These are phyloP conservation scores for Leptogaster cylindrica DNA, from an alignment of 2,888 invertebrate genomes.

Conservation along the genomic window DNA sequence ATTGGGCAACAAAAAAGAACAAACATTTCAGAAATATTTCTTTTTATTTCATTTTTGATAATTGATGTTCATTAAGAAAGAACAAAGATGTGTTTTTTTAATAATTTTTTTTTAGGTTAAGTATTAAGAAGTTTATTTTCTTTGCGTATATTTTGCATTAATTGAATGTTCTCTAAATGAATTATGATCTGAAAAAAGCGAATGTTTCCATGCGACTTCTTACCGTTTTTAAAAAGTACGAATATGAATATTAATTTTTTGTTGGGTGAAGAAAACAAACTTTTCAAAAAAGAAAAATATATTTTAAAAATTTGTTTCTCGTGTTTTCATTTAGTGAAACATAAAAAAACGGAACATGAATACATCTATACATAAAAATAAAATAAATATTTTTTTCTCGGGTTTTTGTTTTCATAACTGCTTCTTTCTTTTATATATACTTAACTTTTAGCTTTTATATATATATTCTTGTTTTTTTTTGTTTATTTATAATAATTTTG, in stretches of 20 bases:
- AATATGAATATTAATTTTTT: too few species aligned
- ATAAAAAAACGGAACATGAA: slow-evolving; percentile 50
- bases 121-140: slow-evolving; percentile 49
- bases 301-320: slow-evolving; percentile 35
- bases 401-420: slow-evolving; percentile 45
- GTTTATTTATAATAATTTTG: slow-evolving; percentile 27
- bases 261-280: slow-evolving; percentile 24
- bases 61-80: slow-evolving; percentile 50
- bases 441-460: slow-evolving; percentile 42
- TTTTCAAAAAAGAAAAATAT: slow-evolving; percentile 37
- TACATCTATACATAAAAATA: slow-evolving; percentile 51
- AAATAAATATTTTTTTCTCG: slow-evolving; percentile 50
- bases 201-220: slow-evolving; percentile 5
- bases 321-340: slow-evolving; percentile 37
- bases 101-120: slow-evolving; percentile 49
- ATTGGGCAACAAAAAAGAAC: background rate
- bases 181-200: slow-evolving; percentile 41
- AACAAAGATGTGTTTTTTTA: too few species aligned
- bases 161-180: slow-evolving; percentile 39
- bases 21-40: slow-evolving; percentile 32
- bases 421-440: slow-evolving; percentile 42
- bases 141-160: slow-evolving; percentile 44
- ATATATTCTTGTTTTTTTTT: slow-evolving; percentile 29
- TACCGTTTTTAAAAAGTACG: slow-evolving; percentile 10
- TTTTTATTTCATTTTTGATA: slow-evolving; percentile 50